A percentile compares a stretch with the other conserved stretches of the same genome.
Conservation (phyloP, 2,888 invertebrate species). For the Stenurella melanura region DNA sequence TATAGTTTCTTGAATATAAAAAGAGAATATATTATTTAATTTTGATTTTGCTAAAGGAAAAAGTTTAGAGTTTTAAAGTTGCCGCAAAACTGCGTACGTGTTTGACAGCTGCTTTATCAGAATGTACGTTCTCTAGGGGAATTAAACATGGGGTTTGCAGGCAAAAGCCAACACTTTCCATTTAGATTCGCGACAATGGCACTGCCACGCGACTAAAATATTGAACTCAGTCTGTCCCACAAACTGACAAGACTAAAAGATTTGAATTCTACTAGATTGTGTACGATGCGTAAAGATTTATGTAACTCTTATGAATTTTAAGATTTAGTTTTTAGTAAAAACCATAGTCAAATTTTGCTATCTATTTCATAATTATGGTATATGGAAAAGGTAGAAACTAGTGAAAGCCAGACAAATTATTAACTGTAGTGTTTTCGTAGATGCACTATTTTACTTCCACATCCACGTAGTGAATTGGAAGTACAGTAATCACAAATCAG, state of each 20-base stretch:
- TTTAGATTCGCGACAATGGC: conserved; percentile 61
- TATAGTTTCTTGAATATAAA: conserved; percentile 30
- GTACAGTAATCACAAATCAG: no score
- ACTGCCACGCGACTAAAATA: conserved; percentile 62
- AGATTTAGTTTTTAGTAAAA: background rate
- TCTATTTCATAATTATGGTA: no score
- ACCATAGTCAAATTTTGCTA: no score
- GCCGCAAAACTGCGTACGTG: conserved; percentile 64
- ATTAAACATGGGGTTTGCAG: conserved; percentile 65
- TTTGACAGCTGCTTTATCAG: conserved; percentile 69
- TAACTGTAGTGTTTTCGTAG: no score
- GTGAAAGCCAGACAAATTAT: no score
- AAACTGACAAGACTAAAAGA: conserved; percentile 46
- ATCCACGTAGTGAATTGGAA: no score
- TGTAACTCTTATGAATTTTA: background rate
- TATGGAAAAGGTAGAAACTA: no score
- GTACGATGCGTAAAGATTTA: background rate
- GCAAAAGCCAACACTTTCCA: conserved; percentile 58
- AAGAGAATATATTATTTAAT: conserved; percentile 43
- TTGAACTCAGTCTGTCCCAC: conserved; percentile 55
- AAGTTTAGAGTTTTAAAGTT: conserved; percentile 50
- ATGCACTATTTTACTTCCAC: no score
- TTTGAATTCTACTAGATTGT: conserved; percentile 21
- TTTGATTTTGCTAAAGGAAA: conserved; percentile 43
- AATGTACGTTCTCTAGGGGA: conserved; percentile 69